Base-by-base conservation (phyloP, 37 sponge, comb jelly and placozoan species). In the Spongilla lacustris region DNA sequence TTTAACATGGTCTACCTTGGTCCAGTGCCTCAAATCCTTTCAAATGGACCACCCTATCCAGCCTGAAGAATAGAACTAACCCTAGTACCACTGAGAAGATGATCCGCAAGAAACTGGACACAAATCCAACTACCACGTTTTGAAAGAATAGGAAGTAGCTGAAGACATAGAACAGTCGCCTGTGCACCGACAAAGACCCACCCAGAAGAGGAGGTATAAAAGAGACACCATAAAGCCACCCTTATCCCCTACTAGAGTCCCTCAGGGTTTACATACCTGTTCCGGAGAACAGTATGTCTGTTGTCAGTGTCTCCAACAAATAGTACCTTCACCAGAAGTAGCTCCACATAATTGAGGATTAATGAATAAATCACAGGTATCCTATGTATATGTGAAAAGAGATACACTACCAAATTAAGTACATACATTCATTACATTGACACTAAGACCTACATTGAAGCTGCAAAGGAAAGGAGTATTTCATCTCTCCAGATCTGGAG, bases 11-110 rank as follows among this genome's bases (percentile, higher is more conserved):
- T 67, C 13, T 67, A 87, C 88, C 88, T 27, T 32, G 31, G 68
- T 87, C 88, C 26, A 72, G 75, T 25, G 8, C 35, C 73, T 87
- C 88, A 50, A 87, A 81, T 0, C 88, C 88, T 31, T 74, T 81
- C 88, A 87, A 81, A 31, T 81, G 66, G 4, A 87, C 82, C 28
- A 74, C 75, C 0, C 75, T 50, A 37, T 87, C 88, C 76, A 87
- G 28, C 50, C 88, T 31, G 32, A 81, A 58, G 37, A 87, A 32
- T 0, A 87, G 76, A 6, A 87, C 66, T 17, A 87, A 36, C 23
- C 88, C 76, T 36, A 87, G 79, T 48, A 48, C 25, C 21, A 81
- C 8, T n/a, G 88, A 81, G 0, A 34, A 73, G 19, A 87, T 24
- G n/a, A 74, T 81, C 21, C 88, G 74, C 26, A 81, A 34, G 2